phyloP scores from a whole-genome alignment of 2,888 invertebrate genomes.

The Agrotis clavis region DNA sequence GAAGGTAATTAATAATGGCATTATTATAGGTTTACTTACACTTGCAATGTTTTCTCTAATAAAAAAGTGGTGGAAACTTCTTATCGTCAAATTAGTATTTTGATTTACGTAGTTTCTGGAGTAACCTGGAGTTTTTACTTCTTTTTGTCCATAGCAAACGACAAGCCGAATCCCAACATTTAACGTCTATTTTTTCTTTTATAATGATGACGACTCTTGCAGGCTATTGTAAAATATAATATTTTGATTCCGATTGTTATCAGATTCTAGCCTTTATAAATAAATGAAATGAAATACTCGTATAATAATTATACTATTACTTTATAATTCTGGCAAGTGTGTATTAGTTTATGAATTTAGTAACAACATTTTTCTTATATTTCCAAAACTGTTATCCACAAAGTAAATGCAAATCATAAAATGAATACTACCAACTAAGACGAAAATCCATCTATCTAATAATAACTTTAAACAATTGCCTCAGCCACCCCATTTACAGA shows the following conservation, averaged over 20 bases:
- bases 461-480: slow-evolving; percentile 42
- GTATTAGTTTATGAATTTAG: background rate
- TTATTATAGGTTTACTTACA: slow-evolving; percentile 22
- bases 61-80: background rate
- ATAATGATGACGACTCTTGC: too few species aligned
- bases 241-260: too few species aligned
- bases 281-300: too few species aligned
- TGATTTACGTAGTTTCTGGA: background rate
- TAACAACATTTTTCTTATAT: background rate
- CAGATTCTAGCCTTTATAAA: too few species aligned
- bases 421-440: background rate
- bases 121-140: too few species aligned
- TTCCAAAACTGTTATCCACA: too few species aligned
- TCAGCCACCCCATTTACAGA: slow-evolving; percentile 65
- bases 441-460: slow-evolving; percentile 16
- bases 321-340: too few species aligned
- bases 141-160: too few species aligned
- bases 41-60: background rate
- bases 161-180: too few species aligned
- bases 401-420: background rate
- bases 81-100: background rate
- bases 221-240: too few species aligned
- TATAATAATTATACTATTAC: too few species aligned
- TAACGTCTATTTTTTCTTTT: too few species aligned
- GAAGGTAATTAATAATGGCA: slow-evolving; percentile 37